Base-by-base conservation (phyloP, 2,888 invertebrate genomes). In the Drosophila lacicola region DNA sequence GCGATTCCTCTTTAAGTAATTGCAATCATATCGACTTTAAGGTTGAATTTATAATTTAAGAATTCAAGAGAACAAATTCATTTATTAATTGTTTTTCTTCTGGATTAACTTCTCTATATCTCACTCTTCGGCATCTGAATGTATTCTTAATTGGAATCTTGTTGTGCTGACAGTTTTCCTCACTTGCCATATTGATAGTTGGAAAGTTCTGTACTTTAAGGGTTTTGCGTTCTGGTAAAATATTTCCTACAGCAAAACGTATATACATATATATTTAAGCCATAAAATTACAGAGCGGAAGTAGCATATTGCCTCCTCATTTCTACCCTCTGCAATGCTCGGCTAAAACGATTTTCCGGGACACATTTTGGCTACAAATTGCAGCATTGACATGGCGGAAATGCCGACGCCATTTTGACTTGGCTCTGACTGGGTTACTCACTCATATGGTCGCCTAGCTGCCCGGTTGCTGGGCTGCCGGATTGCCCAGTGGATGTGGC, bases 331-430 rank as follows among this genome's bases (percentile, higher is more conserved):
- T 9, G 33, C 33, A 41, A 41, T 13, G 41, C 34, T 41, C 17
- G 8, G 39, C 47, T 33, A 17, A 58, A 51, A 65, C 47, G 25
- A 45, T 65, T 46, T 56, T 19, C 58, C 37, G 47, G 46, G 42
- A 39, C 51, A 41, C 36, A 66, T 60, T 70, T 58, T 60, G 55
- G 63, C 50, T 55, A 61, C 63, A 61, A 72, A 58, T 64, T 68
- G 61, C 42, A 45, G 63, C 56, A 71, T 67, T 67, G 71, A 41
- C 41, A 47, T 54, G 54, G 21, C 62, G 62, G 74, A 65, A 74
- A 54, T 62, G 21, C 44, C 46, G 44, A 66, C 57, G 61, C 46
- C 44, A 57, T 65, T 74, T 70, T 14, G 57, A 60, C 34, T 54
- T 39, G 63, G 39, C 36, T 54, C 25, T 14, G 17, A 11, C 47